A percentile compares a stretch with the other conserved stretches of the same genome.
These are phyloP conservation scores for Poeciliopsis retropinna DNA, from an alignment of 2,113 vertebrate species.

Conservation along the genomic window DNA sequence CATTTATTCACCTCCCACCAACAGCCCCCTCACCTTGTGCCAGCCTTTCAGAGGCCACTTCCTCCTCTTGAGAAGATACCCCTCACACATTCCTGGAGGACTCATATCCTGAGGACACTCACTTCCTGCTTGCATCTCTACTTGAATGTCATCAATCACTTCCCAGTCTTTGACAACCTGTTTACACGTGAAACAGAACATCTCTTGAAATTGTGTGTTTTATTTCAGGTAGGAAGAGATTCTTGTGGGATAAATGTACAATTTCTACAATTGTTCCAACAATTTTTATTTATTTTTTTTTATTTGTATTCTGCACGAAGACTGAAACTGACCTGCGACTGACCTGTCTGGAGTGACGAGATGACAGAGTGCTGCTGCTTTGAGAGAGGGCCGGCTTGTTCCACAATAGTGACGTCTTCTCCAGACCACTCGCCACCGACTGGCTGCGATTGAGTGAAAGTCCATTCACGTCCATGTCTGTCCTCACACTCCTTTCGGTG, in stretches of 20 bases:
- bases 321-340: constrained; percentile 47
- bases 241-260: not conserved
- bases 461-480: constrained; percentile 63
- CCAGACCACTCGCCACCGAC: constrained; percentile 82
- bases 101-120: constrained; percentile 63
- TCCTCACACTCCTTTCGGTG: constrained; percentile 23
- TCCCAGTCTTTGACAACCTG: constrained; percentile 86
- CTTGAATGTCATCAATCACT: constrained; percentile 83
- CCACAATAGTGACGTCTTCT: constrained; percentile 73
- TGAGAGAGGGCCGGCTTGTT: constrained; percentile 78
- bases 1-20: not conserved
- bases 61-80: constrained; percentile 92
- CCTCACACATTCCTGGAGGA: constrained; percentile 83
- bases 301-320: not conserved
- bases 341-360: constrained; percentile 75
- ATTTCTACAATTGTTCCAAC: not conserved
- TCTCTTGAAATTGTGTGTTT: not conserved
- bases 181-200: constrained; percentile 41
- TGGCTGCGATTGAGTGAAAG: constrained; percentile 64
- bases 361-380: constrained; percentile 85
- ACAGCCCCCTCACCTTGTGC: constrained; percentile 87
- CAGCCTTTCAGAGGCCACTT: constrained; percentile 96
- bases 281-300: too few relatives aligned
- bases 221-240: not conserved
- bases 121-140: constrained; percentile 23